Evolutionary conservation across 2,797 vertebrate genomes (phyloP).

Genomic region (Dryobates pubescens): DNA sequence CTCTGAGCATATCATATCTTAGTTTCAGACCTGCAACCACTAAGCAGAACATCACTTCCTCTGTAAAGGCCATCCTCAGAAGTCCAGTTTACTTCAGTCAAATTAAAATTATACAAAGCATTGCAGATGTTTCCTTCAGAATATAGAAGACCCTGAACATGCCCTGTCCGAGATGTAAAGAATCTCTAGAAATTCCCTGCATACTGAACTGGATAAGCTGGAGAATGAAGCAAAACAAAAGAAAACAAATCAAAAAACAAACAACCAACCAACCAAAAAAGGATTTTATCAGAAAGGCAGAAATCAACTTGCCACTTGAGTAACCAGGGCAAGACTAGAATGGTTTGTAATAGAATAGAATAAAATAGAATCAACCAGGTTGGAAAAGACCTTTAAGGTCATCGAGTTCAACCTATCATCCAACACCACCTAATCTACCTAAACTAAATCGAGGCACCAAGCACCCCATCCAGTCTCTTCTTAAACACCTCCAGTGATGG

Average conservation of each 20-base stretch:
- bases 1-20: background rate
- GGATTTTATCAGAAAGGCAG: background rate
- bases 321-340: background rate
- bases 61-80: background rate
- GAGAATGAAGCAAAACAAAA: background rate
- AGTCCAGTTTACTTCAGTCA: background rate
- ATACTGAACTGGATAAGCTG: rapidly evolving
- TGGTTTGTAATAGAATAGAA: background rate
- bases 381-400: no score
- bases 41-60: background rate
- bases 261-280: background rate
- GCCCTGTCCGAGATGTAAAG: rapidly evolving
- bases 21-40: background rate
- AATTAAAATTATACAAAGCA: background rate
- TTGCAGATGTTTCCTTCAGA: background rate
- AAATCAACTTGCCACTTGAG: background rate
- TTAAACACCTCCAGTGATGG: no score
- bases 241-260: no score
- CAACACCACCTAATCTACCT: no score
- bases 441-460: no score
- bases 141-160: background rate
- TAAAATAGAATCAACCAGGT: no score
- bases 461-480: no score
- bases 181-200: background rate
- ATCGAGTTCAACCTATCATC: no score